Base-by-base conservation (phyloP, 2,888 invertebrate species). In the Chironomus riparius region DNA sequence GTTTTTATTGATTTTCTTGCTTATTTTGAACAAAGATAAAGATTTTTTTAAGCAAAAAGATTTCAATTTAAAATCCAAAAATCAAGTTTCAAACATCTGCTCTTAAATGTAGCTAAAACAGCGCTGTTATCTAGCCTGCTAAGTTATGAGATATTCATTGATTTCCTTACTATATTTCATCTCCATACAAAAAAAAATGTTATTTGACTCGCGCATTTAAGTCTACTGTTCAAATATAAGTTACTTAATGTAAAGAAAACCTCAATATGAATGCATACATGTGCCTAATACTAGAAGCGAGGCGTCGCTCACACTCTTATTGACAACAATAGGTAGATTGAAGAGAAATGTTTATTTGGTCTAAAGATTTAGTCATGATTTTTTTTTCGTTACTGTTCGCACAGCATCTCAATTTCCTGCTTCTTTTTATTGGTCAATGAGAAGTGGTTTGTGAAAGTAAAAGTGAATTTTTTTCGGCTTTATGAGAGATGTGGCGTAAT, bases 371-470 rank as follows among this genome's bases (percentile, higher is more conserved):
- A 7, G n/a, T 15, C 56, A 56, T 56, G 18, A 15, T 7, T 56
- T 18, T 56, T 15, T 56, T 56, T 56, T 15, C 3, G n/a, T 18
- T 56, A 56, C 15, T 56, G 56, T 15, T 56, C 56, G 56, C 15
- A 56, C 56, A 56, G 15, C 56, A 56, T 56, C 56, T 56, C 15
- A 56, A 15, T 50, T 50, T 50, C 50, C 56, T 56, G 56, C 56
- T 56, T 56, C 50, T 56, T 56, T 56, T 56, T n/a, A 56, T 6
- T 68, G n/a, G 68, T 68, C 38, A 65, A 38, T n/a, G n/a, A 38
- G 24, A 68, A 18, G 38, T 18, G 70, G 47, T 70, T 65, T 70
- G 70, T 70, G 70, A 70, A 70, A 70, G 70, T 70, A 70, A 70
- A 70, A 70, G 47, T 70, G 70, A 68, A 48, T 70, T 68, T 47